These are phyloP conservation scores for Eupithecia subfuscata DNA, from an alignment of 2,888 invertebrate genomes.

Conservation along the genomic window DNA sequence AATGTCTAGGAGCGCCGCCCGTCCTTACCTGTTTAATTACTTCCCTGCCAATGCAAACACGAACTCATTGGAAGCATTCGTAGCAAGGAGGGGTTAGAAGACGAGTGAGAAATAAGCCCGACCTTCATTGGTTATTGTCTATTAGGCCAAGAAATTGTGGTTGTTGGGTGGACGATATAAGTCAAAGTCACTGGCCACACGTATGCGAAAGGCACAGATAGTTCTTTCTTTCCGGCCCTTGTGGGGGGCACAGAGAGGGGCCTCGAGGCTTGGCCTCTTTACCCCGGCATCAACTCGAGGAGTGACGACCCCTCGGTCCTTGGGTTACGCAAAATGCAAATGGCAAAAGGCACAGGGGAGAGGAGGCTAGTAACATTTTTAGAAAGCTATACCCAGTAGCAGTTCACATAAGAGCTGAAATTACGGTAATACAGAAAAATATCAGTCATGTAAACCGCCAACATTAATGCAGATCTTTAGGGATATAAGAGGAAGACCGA, in stretches of 20 bases:
- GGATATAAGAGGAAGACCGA: too few relatives aligned
- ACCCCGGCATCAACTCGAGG: too few relatives aligned
- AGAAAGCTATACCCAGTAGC: too few relatives aligned
- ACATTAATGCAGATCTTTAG: neutral
- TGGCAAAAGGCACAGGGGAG: too few relatives aligned
- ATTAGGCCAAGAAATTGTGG: neutral
- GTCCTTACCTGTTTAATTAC: slow-evolving; percentile 63
- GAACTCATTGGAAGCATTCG: slow-evolving; percentile 53
- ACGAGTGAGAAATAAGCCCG: neutral
- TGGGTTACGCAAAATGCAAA: too few relatives aligned
- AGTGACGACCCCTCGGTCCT: too few relatives aligned
- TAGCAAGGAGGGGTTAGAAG: slow-evolving; percentile 8
- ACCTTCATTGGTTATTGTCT: neutral
- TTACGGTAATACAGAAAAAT: neutral
- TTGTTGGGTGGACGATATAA: neutral
- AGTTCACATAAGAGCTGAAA: neutral
- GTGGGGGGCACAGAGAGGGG: too few relatives aligned
- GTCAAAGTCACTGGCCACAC: neutral
- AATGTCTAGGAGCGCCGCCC: slow-evolving; percentile 69
- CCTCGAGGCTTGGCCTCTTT: too few relatives aligned
- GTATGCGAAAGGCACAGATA: neutral
- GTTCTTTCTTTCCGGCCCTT: too few relatives aligned
- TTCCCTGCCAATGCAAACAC: slow-evolving; percentile 63
- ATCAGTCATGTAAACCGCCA: neutral
- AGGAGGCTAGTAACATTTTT: neutral